Base-by-base conservation (phyloP, 2,888 invertebrate genomes). In the Lapara coniferarum region DNA sequence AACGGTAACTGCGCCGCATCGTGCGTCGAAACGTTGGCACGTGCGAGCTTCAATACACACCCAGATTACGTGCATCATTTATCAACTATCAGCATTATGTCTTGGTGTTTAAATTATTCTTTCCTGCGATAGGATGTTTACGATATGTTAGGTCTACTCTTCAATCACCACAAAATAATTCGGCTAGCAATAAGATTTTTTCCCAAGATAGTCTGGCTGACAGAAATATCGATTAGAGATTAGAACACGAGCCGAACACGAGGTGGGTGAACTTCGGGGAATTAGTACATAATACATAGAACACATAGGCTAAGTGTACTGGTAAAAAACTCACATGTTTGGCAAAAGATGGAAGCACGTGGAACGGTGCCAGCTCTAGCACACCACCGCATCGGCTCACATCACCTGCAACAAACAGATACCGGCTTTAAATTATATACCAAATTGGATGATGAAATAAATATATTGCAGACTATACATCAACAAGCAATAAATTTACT, bases 321-420 rank as follows among this genome's bases (percentile, higher is more conserved):
- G 59, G 46, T 8, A 59, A 46, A 46, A 63, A 16, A 63, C 63
- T 63, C 49, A 63, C 53, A 66, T 53, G 37, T n/a, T 66, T 66
- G 66, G 16, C 53, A 66, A 44, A 53, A 53, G 16, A 53, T 53
- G 52, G 44, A 37, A 66, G 51, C n/a, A 25, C 55, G 55, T 66
- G 69, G 69, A 69, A 69, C 49, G 14, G 37, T 66, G 66, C 66
- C 69, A 69, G 51, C 51, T 58, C 19, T 10, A 57, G 68, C 68
- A 57, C 69, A 55, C 69, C 55, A 67, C 67, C 56, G 56, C 46
- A 56, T 67, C 46, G 46, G 56, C 16, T 67, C 46, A 67, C 67
- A 67, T 67, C 44, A 25, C 55, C 67, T 67, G 56, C 12, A 67
- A 67, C 67, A 67, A 67, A 55, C 63, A 63, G 19, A 63, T 46